phyloP scores from a whole-genome alignment of 2,113 vertebrate genomes.

The Aphelocoma coerulescens region DNA sequence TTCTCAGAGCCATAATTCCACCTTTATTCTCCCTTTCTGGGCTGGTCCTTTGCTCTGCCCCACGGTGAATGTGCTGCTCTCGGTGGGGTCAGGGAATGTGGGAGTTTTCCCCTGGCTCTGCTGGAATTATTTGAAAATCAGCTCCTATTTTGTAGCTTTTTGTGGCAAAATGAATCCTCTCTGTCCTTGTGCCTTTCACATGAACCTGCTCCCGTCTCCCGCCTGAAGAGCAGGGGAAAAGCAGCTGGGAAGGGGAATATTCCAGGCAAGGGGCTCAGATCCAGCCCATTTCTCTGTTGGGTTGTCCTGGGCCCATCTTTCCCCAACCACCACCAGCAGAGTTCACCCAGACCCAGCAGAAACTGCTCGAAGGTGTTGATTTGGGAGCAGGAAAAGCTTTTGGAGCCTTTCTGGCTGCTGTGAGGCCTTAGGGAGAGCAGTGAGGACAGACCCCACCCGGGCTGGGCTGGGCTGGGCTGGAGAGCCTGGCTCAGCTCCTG shows the following conservation, averaged over 20 bases:
- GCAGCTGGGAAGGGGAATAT: neutral
- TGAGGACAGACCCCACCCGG: neutral
- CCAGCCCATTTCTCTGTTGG: accelerated
- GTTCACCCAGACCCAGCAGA: neutral
- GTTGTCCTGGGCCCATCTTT: neutral
- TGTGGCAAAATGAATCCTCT: neutral
- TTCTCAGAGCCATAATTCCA: neutral
- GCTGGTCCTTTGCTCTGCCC: neutral
- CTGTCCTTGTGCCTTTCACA: neutral
- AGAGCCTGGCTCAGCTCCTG: accelerated
- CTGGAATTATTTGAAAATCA: neutral
- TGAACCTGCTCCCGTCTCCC: neutral
- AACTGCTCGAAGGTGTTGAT: accelerated
- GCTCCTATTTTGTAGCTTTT: neutral
- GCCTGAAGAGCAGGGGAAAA: neutral
- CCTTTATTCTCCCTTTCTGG: neutral
- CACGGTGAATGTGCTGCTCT: accelerated
- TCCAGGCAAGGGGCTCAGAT: neutral
- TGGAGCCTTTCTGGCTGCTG: neutral
- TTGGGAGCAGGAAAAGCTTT: neutral
- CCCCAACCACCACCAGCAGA: neutral
- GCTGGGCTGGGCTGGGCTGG: too few species aligned
- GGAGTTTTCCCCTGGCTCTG: neutral
- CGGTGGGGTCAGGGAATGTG: neutral
- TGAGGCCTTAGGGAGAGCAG: neutral